Conservation (phyloP, 2,113 vertebrate genomes). For the Sceloporus undulatus region DNA sequence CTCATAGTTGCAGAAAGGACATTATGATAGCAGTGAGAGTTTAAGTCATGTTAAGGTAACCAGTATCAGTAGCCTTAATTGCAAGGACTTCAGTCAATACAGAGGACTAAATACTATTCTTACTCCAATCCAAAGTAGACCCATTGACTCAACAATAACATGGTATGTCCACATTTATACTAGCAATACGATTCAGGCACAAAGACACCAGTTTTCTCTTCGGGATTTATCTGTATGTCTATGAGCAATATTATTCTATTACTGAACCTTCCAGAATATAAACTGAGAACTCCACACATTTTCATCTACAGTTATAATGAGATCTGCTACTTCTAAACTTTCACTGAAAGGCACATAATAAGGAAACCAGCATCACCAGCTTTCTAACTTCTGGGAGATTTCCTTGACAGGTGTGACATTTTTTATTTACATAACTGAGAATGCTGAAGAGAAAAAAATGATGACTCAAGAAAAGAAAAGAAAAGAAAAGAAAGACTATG, state of each 20-base stretch:
- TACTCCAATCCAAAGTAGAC: too few relatives aligned
- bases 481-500: not conserved
- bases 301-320: not conserved
- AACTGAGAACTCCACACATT: not conserved
- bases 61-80: too few relatives aligned
- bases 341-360: not conserved
- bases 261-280: not conserved
- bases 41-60: too few relatives aligned
- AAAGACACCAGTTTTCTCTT: not conserved
- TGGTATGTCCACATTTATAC: too few relatives aligned
- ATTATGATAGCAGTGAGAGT: too few relatives aligned
- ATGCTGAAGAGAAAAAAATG: not conserved
- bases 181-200: too few relatives aligned
- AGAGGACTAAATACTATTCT: too few relatives aligned
- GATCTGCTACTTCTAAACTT: not conserved
- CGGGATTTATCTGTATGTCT: not conserved
- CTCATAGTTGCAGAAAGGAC: too few relatives aligned
- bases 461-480: not conserved
- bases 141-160: too few relatives aligned
- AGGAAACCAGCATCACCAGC: not conserved
- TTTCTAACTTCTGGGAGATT: not conserved
- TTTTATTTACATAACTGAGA: not conserved
- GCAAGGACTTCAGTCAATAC: too few relatives aligned
- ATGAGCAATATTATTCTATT: not conserved
- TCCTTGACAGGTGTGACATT: not conserved